A percentile compares a stretch with the other conserved stretches of the same genome.
Conservation (phyloP, 2,113 vertebrate species). For the Erythrolamprus reginae region DNA sequence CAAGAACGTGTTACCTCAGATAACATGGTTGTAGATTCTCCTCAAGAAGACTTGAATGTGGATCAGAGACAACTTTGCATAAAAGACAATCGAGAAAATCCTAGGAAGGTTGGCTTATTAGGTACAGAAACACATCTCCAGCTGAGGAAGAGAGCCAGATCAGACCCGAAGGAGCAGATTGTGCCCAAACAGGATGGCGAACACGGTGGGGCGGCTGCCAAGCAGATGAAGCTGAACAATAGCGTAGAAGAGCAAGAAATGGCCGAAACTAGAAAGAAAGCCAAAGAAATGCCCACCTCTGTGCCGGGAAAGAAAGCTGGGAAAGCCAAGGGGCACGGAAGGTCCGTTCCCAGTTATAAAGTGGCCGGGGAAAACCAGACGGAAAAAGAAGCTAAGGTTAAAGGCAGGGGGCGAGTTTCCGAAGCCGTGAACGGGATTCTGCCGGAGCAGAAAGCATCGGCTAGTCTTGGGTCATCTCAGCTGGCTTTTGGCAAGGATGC, state of each 20-base stretch:
- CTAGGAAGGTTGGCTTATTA: neutral
- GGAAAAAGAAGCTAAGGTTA: neutral
- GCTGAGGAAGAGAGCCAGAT: constrained; percentile 17
- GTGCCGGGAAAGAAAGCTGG: neutral
- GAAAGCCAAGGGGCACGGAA: neutral
- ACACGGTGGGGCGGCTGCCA: neutral
- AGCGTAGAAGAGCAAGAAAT: neutral
- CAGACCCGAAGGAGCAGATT: constrained; percentile 1
- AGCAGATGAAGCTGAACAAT: neutral
- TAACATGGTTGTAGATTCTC: neutral
- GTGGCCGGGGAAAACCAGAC: neutral
- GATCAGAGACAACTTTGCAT: neutral
- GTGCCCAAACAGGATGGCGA: constrained; percentile 1
- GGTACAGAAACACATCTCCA: constrained; percentile 17
- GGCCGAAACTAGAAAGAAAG: neutral
- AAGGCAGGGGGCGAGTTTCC: neutral
- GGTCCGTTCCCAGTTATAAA: neutral
- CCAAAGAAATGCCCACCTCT: neutral
- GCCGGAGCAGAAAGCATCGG: neutral
- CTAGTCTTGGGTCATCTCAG: neutral
- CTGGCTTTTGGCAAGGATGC: constrained; percentile 6
- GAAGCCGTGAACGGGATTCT: neutral
- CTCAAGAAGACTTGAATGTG: neutral
- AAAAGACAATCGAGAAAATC: constrained; percentile 8
- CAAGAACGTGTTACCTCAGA: neutral